Conservation (phyloP, 2,888 invertebrate genomes). For the Nomada lathburiana region DNA sequence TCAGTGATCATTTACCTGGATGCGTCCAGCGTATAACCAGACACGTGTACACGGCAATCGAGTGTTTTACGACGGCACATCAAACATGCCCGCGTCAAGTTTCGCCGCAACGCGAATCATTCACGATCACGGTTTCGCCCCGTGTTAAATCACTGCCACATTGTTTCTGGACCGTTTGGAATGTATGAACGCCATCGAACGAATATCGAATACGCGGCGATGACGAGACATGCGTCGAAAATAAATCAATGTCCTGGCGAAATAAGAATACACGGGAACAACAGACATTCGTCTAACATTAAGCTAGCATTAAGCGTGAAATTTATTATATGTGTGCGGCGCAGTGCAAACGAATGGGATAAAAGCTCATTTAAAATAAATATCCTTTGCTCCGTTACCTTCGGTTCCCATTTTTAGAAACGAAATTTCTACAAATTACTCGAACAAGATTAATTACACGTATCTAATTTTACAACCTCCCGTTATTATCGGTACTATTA, state of each 20-base stretch:
- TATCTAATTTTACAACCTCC: background rate
- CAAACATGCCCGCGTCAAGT: constrained; percentile 67
- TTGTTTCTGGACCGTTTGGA: constrained; percentile 44
- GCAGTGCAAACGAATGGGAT: background rate
- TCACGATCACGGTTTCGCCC: constrained; percentile 64
- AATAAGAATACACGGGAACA: constrained; percentile 53
- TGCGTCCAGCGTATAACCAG: constrained; percentile 58
- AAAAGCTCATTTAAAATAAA: background rate
- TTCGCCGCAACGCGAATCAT: constrained; percentile 63
- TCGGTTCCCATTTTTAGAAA: no score
- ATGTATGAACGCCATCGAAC: constrained; percentile 43
- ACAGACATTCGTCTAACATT: constrained; percentile 43
- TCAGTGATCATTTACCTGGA: constrained; percentile 69
- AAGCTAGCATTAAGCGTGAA: constrained; percentile 31
- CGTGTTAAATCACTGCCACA: constrained; percentile 66
- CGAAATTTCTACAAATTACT: background rate
- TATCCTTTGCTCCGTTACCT: no score
- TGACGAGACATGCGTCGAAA: constrained; percentile 28
- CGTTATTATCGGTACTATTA: background rate
- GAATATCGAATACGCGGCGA: constrained; percentile 43
- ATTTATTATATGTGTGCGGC: background rate
- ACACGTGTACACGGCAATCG: constrained; percentile 73
- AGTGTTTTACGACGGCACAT: constrained; percentile 72
- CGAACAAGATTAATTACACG: background rate
- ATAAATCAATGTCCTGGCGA: constrained; percentile 49